Conservation (phyloP, 2,797 vertebrate species). For the Champsocephalus esox region DNA sequence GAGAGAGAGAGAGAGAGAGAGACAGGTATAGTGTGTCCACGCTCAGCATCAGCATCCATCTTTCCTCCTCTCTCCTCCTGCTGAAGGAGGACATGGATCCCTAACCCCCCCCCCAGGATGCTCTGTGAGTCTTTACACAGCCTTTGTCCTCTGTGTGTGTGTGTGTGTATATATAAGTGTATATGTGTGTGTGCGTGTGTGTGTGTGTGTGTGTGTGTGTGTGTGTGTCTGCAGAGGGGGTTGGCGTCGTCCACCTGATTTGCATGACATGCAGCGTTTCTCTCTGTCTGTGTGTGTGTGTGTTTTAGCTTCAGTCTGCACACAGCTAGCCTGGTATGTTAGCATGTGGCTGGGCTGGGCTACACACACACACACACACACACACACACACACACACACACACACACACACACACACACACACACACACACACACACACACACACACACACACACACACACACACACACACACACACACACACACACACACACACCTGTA, state of each 20-base stretch:
- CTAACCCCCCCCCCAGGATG: constrained; percentile 65
- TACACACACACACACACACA: neutral
- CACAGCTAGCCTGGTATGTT: constrained; percentile 41
- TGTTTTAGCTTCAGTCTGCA: constrained; percentile 13
- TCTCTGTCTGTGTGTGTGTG: constrained; percentile 6
- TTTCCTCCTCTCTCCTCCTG: constrained; percentile 36
- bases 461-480: no score
- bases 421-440: no score
- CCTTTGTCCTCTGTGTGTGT: constrained; percentile 67
- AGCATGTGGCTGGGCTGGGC: constrained; percentile 50
- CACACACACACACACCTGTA: no score
- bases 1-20: neutral
- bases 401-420: no score
- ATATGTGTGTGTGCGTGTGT: constrained; percentile 21
- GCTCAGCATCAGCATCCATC: constrained; percentile 50
- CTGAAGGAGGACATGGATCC: constrained; percentile 50
- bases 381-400: constrained; percentile 11
- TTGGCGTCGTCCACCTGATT: neutral
- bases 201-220: constrained; percentile 33
- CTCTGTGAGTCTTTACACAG: constrained; percentile 75
- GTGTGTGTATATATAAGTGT: neutral
- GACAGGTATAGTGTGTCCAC: constrained; percentile 1
- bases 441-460: no score
- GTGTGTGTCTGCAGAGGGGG: neutral
- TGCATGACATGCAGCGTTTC: no score